phyloP scores from a whole-genome alignment of 2,113 vertebrate genomes.

The Vidua macroura region DNA sequence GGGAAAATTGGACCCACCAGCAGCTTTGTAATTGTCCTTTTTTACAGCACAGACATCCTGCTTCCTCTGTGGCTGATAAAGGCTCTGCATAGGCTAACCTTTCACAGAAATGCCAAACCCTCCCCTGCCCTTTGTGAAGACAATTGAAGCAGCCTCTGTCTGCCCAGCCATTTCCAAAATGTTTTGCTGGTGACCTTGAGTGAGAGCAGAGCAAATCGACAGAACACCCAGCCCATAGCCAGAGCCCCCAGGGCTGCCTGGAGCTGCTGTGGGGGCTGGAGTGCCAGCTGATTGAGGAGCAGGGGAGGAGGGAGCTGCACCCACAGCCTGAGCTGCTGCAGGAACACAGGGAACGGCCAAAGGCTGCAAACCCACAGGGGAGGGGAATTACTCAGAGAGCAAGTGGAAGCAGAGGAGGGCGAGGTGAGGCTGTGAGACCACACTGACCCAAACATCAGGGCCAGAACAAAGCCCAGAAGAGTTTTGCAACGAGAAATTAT shows the following conservation, averaged over 20 bases:
- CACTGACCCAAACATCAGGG: background rate
- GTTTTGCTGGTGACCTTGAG: conserved; percentile 21
- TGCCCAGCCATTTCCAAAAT: conserved; percentile 20
- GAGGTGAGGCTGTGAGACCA: background rate
- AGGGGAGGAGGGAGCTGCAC: background rate
- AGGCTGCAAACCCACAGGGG: background rate
- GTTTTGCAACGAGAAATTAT: background rate
- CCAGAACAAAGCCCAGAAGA: background rate
- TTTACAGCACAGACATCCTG: background rate
- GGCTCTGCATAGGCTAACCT: background rate
- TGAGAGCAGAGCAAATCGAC: background rate
- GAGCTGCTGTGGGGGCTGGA: background rate
- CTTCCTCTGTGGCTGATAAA: conserved; percentile 6
- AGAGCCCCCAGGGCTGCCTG: background rate
- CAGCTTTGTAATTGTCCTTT: background rate
- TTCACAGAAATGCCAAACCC: conserved; percentile 57
- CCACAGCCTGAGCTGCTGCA: background rate
- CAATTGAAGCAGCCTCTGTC: background rate
- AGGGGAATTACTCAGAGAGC: background rate
- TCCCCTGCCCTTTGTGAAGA: conserved; percentile 54
- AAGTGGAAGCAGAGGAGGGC: background rate
- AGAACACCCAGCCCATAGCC: background rate
- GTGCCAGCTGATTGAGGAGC: background rate
- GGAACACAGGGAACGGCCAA: background rate
- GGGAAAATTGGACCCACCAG: background rate